These are phyloP conservation scores for Athene noctua DNA, from an alignment of 2,113 vertebrate genomes.

Conservation along the genomic window DNA sequence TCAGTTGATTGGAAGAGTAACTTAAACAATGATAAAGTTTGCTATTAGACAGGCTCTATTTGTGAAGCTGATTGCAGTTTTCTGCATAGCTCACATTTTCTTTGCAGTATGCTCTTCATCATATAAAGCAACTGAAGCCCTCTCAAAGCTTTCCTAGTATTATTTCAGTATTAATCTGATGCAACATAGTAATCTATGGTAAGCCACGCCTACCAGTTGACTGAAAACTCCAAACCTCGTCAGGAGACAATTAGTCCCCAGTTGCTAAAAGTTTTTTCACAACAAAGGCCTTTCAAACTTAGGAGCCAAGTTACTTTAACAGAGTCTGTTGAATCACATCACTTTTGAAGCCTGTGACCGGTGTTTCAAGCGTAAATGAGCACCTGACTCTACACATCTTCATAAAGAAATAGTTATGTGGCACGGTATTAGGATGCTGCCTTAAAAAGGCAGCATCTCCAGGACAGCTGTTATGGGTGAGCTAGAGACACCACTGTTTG, in stretches of 20 bases:
- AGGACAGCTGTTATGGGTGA: not conserved
- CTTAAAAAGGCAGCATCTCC: not conserved
- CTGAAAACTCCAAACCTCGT: not conserved
- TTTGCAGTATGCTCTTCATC: not conserved
- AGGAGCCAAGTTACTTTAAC: not conserved
- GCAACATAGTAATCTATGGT: not conserved
- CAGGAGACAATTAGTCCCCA: not conserved
- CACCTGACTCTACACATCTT: not conserved
- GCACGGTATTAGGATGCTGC: not conserved
- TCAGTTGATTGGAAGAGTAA: not conserved
- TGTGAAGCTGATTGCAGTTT: not conserved
- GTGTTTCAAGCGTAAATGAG: not conserved
- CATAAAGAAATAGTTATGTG: not conserved
- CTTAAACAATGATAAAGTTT: not conserved
- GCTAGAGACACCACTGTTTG: not conserved
- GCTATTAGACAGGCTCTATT: not conserved
- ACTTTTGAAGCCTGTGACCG: not conserved
- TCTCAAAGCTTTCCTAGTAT: not conserved
- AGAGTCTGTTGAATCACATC: not conserved
- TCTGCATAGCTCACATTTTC: not conserved
- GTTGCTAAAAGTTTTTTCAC: not conserved
- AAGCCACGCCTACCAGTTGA: not conserved
- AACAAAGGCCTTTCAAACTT: not conserved
- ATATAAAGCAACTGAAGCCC: not conserved
- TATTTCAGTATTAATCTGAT: not conserved